Conservation (phyloP, 2,113 vertebrate genomes). For the Uria aalge region DNA sequence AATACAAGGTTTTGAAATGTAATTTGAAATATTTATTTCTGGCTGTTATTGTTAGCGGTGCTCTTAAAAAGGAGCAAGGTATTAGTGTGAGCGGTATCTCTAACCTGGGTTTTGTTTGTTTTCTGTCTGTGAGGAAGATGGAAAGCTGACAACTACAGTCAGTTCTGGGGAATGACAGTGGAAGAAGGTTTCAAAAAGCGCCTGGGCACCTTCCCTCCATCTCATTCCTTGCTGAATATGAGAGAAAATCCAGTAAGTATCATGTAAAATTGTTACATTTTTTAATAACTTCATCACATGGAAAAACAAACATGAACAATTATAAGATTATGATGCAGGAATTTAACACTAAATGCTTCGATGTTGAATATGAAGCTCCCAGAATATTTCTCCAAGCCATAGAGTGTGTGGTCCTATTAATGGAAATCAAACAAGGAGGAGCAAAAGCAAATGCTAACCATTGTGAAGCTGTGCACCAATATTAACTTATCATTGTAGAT, state of each 20-base stretch:
- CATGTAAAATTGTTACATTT: not conserved
- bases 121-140: conserved; percentile 67
- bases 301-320: not conserved
- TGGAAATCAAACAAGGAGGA: not conserved
- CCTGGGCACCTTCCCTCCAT: conserved; percentile 74
- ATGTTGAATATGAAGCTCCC: not conserved
- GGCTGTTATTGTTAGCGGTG: not conserved
- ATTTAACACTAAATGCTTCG: not conserved
- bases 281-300: not conserved
- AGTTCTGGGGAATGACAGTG: conserved; percentile 79
- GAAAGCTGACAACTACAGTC: conserved; percentile 77
- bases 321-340: not conserved
- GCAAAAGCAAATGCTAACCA: not conserved
- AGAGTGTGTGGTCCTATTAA: not conserved
- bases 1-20: not conserved
- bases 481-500: not conserved
- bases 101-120: not conserved
- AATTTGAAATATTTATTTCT: not conserved
- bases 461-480: not conserved
- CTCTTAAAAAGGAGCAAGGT: not conserved
- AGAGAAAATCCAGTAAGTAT: conserved; percentile 67
- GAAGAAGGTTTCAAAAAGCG: conserved; percentile 74
- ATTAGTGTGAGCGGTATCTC: not conserved
- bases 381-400: not conserved
- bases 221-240: conserved; percentile 70